Evolutionary conservation across 1,140 invertebrate species (phyloP).

Genomic region (Lordiphosa mommai): DNA sequence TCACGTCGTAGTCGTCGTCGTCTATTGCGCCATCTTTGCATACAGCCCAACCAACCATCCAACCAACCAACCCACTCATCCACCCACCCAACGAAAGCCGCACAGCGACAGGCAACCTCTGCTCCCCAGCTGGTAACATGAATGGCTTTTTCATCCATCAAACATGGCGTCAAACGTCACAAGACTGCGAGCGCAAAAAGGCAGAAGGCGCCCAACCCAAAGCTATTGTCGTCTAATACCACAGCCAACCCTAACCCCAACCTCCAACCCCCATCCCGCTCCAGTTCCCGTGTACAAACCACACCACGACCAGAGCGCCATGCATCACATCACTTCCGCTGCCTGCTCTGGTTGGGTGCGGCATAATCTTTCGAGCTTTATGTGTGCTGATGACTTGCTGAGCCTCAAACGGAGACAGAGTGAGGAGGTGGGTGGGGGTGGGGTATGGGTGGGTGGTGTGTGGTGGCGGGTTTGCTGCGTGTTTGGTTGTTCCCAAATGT

Average conservation of each 20-base stretch:
- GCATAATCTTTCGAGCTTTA: conserved; percentile 78
- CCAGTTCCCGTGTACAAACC: conserved; percentile 14
- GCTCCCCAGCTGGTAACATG: conserved; percentile 74
- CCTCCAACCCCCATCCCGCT: conserved; percentile 1
- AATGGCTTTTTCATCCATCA: conserved; percentile 78
- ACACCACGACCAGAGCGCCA: conserved; percentile 36
- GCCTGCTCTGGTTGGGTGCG: conserved; percentile 49
- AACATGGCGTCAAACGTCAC: conserved; percentile 78
- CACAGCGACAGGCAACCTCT: conserved; percentile 50
- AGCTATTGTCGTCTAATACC: conserved; percentile 78
- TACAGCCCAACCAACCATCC: conserved; percentile 25
- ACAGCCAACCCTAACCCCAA: conserved; percentile 33
- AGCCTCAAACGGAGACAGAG: conserved; percentile 41
- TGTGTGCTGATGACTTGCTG: conserved; percentile 79
- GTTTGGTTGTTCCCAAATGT: conserved; percentile 69
- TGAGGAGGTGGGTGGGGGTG: conserved; percentile 23
- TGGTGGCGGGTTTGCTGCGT: conserved; percentile 49
- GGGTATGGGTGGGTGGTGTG: background rate
- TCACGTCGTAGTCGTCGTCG: conserved; percentile 36
- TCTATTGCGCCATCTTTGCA: conserved; percentile 76
- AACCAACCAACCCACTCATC: conserved; percentile 4
- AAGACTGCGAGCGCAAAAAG: conserved; percentile 71
- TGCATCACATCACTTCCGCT: conserved; percentile 79
- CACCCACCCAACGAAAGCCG: conserved; percentile 5
- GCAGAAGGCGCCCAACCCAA: conserved; percentile 31